These are phyloP conservation scores for Coptodon bakossiorum DNA, from an alignment of 2,113 vertebrate genomes.

Conservation along the genomic window DNA sequence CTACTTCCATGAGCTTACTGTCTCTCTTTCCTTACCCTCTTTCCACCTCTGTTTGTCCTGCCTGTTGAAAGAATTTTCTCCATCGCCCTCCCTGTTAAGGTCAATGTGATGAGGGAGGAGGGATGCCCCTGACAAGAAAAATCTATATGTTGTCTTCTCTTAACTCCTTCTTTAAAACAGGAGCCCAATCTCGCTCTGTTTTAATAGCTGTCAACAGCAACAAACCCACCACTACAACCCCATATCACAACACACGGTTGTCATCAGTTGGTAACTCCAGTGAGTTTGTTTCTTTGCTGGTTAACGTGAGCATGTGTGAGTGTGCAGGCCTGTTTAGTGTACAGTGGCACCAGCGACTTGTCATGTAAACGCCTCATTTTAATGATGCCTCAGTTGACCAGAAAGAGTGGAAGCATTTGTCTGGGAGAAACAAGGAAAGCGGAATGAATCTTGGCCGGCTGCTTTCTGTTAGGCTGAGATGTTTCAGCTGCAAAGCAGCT, in stretches of 20 bases:
- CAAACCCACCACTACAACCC: not conserved
- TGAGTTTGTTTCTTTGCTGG: slow-evolving; percentile 4
- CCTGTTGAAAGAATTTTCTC: slow-evolving; percentile 59
- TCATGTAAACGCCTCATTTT: slow-evolving; percentile 51
- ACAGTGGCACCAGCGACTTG: slow-evolving; percentile 33
- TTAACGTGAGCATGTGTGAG: not conserved
- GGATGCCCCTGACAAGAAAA: slow-evolving; percentile 72
- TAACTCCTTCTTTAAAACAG: slow-evolving; percentile 61
- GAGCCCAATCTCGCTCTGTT: slow-evolving; percentile 60
- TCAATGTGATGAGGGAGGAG: slow-evolving; percentile 66
- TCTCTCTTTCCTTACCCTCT: slow-evolving; percentile 28
- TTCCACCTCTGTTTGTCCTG: slow-evolving; percentile 58
- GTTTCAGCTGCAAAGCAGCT: not conserved
- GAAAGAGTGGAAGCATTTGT: slow-evolving; percentile 47
- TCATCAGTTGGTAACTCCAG: slow-evolving; percentile 47
- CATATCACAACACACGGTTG: slow-evolving; percentile 25
- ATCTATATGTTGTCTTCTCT: slow-evolving; percentile 76
- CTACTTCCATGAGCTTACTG: slow-evolving; percentile 41
- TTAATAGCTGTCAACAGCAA: slow-evolving; percentile 67
- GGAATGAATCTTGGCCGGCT: not conserved
- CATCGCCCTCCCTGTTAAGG: slow-evolving; percentile 64
- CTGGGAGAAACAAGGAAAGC: not conserved
- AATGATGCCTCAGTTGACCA: slow-evolving; percentile 59
- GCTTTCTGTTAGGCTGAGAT: slow-evolving; percentile 9
- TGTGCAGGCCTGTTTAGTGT: not conserved